Percentiles rank a stretch among this genome's conserved stretches.
phyloP scores from a whole-genome alignment of 2,888 invertebrate genomes.

The Tenthredo scrophulariae region DNA sequence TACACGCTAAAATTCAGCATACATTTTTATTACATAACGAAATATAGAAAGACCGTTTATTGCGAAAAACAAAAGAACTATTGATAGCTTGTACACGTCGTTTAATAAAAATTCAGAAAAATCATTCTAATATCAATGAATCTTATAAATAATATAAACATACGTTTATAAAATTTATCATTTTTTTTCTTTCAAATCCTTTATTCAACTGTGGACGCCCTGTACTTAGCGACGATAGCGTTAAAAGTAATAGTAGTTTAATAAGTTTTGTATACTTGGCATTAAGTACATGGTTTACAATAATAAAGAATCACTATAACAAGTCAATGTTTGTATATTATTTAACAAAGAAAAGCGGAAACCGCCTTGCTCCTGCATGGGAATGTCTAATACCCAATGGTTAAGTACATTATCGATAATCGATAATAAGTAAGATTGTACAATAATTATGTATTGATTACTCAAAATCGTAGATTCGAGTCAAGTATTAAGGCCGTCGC shows the following conservation, averaged over 20 bases:
- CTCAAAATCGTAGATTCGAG: not conserved
- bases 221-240: not conserved
- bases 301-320: conserved; percentile 41
- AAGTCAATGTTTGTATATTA: conserved; percentile 34
- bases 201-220: not conserved
- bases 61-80: not conserved
- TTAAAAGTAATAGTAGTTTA: conserved; percentile 28
- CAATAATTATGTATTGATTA: not conserved
- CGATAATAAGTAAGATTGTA: conserved; percentile 3
- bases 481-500: conserved; percentile 48
- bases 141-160: not conserved
- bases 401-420: conserved; percentile 54
- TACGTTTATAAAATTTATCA: not conserved
- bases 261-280: conserved; percentile 39
- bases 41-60: not conserved
- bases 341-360: conserved; percentile 1
- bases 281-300: conserved; percentile 51
- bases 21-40: not conserved
- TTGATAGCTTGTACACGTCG: not conserved
- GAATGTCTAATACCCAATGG: conserved; percentile 52
- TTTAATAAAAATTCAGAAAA: not conserved
- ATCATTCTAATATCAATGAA: not conserved
- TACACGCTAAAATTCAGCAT: not conserved
- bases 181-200: not conserved
- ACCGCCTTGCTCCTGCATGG: conserved; percentile 35